A percentile compares a stretch with the other conserved stretches of the same genome.
Conservation (phyloP, 1,140 invertebrate genomes). For the Cotesia chilonis region DNA sequence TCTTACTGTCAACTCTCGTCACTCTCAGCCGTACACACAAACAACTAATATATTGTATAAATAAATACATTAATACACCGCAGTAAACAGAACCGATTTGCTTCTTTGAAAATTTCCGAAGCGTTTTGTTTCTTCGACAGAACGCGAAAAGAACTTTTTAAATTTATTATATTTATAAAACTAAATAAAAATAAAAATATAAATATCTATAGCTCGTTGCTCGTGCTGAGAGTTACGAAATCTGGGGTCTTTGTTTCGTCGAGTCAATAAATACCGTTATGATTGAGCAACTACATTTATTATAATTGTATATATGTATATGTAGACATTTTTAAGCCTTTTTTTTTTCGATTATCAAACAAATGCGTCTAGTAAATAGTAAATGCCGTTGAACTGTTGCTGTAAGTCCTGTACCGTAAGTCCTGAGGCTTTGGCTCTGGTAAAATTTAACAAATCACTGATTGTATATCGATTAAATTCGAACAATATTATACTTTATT, state of each 20-base stretch:
- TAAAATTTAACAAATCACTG: slow-evolving; percentile 27
- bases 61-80: no score
- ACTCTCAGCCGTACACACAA: not conserved
- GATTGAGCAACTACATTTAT: slow-evolving; percentile 38
- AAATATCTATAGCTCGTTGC: slow-evolving; percentile 22
- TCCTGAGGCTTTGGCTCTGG: not conserved
- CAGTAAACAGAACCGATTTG: slow-evolving; percentile 23
- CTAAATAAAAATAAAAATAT: not conserved
- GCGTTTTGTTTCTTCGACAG: slow-evolving; percentile 28
- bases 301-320: slow-evolving; percentile 5
- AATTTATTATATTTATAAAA: not conserved
- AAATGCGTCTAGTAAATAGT: no score
- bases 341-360: slow-evolving; percentile 15
- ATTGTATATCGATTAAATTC: slow-evolving; percentile 25
- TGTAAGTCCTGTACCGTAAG: not conserved
- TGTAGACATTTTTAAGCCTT: slow-evolving; percentile 6
- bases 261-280: slow-evolving; percentile 41
- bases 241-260: slow-evolving; percentile 33
- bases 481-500: slow-evolving; percentile 17
- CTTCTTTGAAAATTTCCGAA: not conserved
- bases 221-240: slow-evolving; percentile 29
- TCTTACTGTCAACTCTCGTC: not conserved
- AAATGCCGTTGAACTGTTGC: slow-evolving; percentile 1
- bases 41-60: not conserved
- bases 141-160: not conserved